Evolutionary conservation across 2,888 invertebrate genomes (phyloP), one percentile per base, ranked within the genome.

Genomic region (Oscheius sp.): DNA sequence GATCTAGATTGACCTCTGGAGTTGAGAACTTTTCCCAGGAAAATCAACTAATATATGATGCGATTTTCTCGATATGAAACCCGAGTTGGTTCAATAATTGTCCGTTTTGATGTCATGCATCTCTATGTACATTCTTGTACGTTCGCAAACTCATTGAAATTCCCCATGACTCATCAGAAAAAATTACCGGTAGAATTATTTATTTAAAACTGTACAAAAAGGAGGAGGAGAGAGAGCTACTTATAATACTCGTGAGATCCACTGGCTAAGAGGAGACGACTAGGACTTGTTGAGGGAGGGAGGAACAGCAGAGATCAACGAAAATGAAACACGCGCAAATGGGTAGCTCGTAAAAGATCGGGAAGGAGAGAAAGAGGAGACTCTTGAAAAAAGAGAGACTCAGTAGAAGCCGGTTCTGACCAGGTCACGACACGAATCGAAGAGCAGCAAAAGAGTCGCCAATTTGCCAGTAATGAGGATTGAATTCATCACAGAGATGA

Each of bases 401-500:
- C 20, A 61, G 25, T 61, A 61, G 27, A 42, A 61, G 12, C 45
- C 61, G 29, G 61, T 61, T 42, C 61, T 25, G 6, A 45, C 42
- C 3, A 61, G 45, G 29, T 61, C 61, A 12, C 45, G 61, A 61
- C 61, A 61, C 3, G 61, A 61, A 17, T 61, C 34, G 50, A 52
- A 68, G 20, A 68, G 61, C 4, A 68, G 58, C 25, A 46, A 17
- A 34, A 68, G 61, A 17, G 58, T 68, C 20, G 48, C 50, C 17
- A 68, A 50, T 48, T 68, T 68, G 12, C 68, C 68, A 17, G 37
- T 48, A 29, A 68, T 52, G 2, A 68, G 37, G 17, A 20, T 20
- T 10, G 68, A 58, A 25, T 68, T 68, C 61, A 68, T 61, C 33
- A 68, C 15, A 37, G 68, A 61, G 17, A 68, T 68, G 61, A 68